phyloP scores from a whole-genome alignment of 35 echinoderm and acorn worm species.

The Acanthaster planci region DNA sequence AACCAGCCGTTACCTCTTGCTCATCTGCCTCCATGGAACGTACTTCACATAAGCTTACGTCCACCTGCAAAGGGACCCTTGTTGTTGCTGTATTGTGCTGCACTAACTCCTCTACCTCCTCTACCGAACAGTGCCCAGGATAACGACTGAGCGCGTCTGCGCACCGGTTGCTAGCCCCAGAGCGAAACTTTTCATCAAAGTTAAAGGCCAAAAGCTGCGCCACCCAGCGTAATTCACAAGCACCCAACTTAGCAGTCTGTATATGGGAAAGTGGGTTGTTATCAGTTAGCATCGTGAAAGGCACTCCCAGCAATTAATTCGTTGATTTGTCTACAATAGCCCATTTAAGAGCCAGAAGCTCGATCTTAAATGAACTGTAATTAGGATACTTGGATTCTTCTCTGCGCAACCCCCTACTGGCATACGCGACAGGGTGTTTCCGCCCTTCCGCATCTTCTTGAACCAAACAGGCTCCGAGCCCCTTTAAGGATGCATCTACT shows the following conservation, averaged over 20 bases:
- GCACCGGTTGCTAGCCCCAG: conserved; percentile 45
- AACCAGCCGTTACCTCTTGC: not conserved
- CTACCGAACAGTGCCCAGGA: not conserved
- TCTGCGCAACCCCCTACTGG: conserved; percentile 39
- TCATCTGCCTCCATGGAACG: not conserved
- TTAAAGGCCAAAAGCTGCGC: conserved; percentile 57
- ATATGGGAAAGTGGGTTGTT: conserved; percentile 75
- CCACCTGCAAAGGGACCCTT: not conserved
- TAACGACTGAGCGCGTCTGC: conserved; percentile 63
- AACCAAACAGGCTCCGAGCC: conserved; percentile 42
- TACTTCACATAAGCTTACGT: too few species aligned
- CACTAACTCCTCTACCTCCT: not conserved
- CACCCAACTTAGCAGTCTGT: conserved; percentile 66
- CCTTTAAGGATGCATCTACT: conserved; percentile 32
- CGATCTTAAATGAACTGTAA: conserved; percentile 48
- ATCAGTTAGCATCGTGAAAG: conserved; percentile 41
- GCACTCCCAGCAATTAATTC: conserved; percentile 37
- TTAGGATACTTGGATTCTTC: conserved; percentile 60
- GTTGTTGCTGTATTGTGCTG: not conserved
- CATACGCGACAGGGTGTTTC: conserved; percentile 43
- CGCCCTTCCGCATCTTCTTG: conserved; percentile 6
- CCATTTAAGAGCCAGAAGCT: conserved; percentile 48
- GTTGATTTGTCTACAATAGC: conserved; percentile 73
- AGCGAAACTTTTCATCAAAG: conserved; percentile 52
- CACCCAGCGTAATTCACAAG: conserved; percentile 53